A percentile compares a stretch with the other conserved stretches of the same genome.
Conservation (phyloP, 2,888 invertebrate genomes). For the Bembecia ichneumoniformis region DNA sequence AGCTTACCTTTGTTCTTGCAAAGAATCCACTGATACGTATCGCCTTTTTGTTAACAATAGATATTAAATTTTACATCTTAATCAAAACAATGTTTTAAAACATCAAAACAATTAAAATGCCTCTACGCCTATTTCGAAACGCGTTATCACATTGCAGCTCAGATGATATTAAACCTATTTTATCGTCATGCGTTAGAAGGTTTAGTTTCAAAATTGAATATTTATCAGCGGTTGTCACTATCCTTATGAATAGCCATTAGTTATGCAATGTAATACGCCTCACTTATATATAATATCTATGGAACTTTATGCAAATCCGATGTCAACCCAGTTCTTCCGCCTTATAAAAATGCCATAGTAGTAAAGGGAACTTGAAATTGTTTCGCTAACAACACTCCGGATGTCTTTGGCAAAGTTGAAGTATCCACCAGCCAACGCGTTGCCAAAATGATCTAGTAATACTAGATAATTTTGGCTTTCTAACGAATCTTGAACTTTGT, state of each 20-base stretch:
- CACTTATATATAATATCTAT: not conserved
- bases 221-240: slow-evolving; percentile 38
- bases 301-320: not conserved
- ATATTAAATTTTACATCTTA: too few relatives aligned
- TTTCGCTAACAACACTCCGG: not conserved
- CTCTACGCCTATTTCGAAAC: too few relatives aligned
- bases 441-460: too few relatives aligned
- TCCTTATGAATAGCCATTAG: slow-evolving; percentile 38
- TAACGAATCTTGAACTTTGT: too few relatives aligned
- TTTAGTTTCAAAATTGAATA: slow-evolving; percentile 38
- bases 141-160: not conserved
- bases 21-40: too few relatives aligned
- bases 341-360: not conserved
- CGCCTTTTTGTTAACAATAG: too few relatives aligned
- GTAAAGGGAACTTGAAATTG: not conserved
- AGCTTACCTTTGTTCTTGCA: too few relatives aligned
- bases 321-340: not conserved
- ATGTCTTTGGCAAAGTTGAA: not conserved
- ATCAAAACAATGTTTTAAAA: too few relatives aligned
- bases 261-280: slow-evolving; percentile 13
- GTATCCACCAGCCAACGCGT: not conserved
- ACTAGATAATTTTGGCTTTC: too few relatives aligned
- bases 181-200: slow-evolving; percentile 11
- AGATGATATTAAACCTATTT: not conserved
- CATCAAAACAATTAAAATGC: too few relatives aligned